These are phyloP conservation scores for Loris lydekkerianus DNA, from an alignment of 2,797 vertebrate genomes.

Conservation along the genomic window DNA sequence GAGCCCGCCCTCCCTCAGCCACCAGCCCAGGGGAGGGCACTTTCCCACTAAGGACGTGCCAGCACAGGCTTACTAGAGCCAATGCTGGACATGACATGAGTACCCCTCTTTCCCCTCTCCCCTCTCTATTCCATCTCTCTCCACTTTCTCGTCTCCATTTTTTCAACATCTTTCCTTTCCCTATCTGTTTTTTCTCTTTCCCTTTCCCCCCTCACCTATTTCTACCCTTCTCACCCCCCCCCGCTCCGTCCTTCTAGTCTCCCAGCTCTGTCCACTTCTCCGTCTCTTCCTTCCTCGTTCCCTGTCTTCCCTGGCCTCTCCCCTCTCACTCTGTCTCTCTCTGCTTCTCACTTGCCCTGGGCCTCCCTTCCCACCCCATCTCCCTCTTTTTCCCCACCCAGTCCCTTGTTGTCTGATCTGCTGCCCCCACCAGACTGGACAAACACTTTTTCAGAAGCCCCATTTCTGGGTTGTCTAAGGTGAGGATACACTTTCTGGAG, in stretches of 20 bases:
- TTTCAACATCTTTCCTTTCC: neutral
- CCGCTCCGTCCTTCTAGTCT: neutral
- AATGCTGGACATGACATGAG: fast-evolving
- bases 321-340: neutral
- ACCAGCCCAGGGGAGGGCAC: neutral
- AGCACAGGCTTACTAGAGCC: neutral
- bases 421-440: too few species aligned
- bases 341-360: neutral
- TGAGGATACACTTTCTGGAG: neutral
- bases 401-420: neutral
- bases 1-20: conserved; percentile 56
- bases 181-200: neutral
- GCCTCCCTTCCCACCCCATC: neutral
- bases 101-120: fast-evolving
- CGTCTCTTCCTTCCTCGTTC: fast-evolving
- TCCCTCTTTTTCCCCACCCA: neutral
- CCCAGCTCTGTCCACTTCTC: neutral
- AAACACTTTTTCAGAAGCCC: neutral
- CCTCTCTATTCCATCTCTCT: fast-evolving
- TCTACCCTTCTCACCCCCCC: neutral
- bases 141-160: neutral
- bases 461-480: neutral
- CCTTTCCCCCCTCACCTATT: neutral
- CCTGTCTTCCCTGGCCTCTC: neutral
- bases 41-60: neutral